Conservation (phyloP, 2,888 invertebrate species). For the Nomada goodeniana region DNA sequence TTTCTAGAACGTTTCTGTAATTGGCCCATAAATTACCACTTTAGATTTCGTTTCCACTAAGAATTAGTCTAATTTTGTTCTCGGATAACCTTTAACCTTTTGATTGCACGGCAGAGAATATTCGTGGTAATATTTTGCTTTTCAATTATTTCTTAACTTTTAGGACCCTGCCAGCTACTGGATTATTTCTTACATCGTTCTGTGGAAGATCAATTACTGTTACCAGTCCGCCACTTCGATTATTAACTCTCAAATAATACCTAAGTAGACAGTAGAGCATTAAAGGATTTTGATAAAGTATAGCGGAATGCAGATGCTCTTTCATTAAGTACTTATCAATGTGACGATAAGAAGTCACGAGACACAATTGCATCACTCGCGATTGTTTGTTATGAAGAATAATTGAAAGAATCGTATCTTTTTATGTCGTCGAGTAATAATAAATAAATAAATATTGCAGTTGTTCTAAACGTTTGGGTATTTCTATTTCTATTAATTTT, state of each 20-base stretch:
- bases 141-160: background rate
- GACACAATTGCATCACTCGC: slow-evolving; percentile 26
- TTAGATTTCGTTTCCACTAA: slow-evolving; percentile 8
- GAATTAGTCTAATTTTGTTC: slow-evolving; percentile 11
- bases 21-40: slow-evolving; percentile 5
- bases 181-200: background rate
- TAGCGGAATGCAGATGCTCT: background rate
- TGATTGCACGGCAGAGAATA: background rate
- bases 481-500: too few relatives aligned
- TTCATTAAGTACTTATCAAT: slow-evolving; percentile 27
- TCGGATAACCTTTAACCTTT: slow-evolving; percentile 1
- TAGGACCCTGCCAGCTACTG: too few relatives aligned
- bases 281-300: background rate
- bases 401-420: background rate
- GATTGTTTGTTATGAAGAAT: slow-evolving; percentile 16
- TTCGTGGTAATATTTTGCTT: background rate
- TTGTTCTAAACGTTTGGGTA: too few relatives aligned
- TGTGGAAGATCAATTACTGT: background rate
- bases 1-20: slow-evolving; percentile 4
- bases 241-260: background rate
- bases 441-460: too few relatives aligned
- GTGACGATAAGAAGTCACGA: slow-evolving; percentile 37
- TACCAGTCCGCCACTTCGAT: background rate
- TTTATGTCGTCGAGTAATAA: background rate
- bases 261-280: too few relatives aligned